phyloP scores from a whole-genome alignment of 2,113 vertebrate species.

The Ia io region DNA sequence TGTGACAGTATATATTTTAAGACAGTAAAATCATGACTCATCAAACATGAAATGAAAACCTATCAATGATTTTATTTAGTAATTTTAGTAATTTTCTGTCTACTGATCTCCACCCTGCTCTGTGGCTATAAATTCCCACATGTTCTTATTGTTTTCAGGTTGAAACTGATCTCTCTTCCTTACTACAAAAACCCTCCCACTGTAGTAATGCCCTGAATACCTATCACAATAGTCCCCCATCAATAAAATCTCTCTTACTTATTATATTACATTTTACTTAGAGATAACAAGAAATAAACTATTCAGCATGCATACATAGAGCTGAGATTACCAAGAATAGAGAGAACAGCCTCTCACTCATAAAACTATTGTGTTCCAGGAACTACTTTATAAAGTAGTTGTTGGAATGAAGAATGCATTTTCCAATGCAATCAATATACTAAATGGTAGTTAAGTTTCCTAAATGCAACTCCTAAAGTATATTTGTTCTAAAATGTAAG shows the following conservation, averaged over 20 bases:
- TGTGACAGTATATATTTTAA: neutral
- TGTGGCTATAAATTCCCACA: neutral
- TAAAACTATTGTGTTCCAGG: neutral
- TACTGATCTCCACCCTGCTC: accelerated
- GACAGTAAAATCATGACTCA: neutral
- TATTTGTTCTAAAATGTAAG: neutral
- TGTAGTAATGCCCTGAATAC: neutral
- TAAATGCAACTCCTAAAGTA: neutral
- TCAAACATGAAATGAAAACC: neutral
- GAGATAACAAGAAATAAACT: neutral
- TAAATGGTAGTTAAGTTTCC: neutral
- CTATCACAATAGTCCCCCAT: neutral
- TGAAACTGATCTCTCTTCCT: neutral
- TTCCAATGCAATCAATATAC: neutral
- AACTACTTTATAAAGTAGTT: neutral
- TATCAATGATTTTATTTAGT: neutral
- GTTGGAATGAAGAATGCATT: neutral
- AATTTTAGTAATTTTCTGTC: neutral
- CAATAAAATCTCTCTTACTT: neutral
- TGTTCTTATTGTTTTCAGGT: neutral
- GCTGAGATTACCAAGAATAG: neutral
- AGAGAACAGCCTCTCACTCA: neutral
- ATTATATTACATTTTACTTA: neutral
- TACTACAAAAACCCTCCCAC: neutral
- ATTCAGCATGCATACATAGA: neutral